Base-by-base conservation (phyloP, 2,797 vertebrate species). In the Sebastiscus albofasciatus region DNA sequence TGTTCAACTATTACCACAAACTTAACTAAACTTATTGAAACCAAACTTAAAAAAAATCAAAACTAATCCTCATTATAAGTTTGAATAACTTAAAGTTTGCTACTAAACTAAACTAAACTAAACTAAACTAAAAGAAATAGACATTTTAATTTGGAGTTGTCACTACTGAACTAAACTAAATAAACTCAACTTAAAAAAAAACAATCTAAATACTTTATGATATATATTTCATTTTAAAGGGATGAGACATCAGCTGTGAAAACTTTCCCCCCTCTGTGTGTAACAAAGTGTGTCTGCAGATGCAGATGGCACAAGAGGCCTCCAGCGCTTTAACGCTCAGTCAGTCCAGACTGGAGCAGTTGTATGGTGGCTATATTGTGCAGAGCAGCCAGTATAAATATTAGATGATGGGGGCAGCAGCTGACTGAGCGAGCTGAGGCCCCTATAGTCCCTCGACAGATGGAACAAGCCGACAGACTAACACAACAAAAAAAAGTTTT, bases 391-490 rank as follows among this genome's bases (percentile, higher is more conserved):
- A 94, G 96, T 96, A 98, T 98, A 97, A 97, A 98, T 98, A 98
- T 97, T 98, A 96, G 95, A 98, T 97, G 96, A 39, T 39, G 36
- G 36, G 94, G 93, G 95, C 83, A 96, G 96, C 98, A 99, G 98
- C 97, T 98, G 98, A 98, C 93, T 95, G 95, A 84, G 95, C 87
- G 94, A 39, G 36, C 86, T 72, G 81, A 91, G 93, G 90, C 84
- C 95, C 96, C 90, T 85, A 89, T 67, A 79, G 94, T 95, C 96
- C 95, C 95, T 96, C 95, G 97, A 98, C 98, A 99, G 98, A 99
- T 99, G 98, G 97, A 97, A 96, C 94, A 96, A 96, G 96, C 96
- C 96, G 95, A 96, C 92, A 96, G 95, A 95, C 89, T 69, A 89
- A 89, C 82, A 89, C 92, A 94, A 95, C 90, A 94, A 90, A 93